These are phyloP conservation scores for Elanoides forficatus DNA, from an alignment of 2,113 vertebrate genomes.

Conservation along the genomic window DNA sequence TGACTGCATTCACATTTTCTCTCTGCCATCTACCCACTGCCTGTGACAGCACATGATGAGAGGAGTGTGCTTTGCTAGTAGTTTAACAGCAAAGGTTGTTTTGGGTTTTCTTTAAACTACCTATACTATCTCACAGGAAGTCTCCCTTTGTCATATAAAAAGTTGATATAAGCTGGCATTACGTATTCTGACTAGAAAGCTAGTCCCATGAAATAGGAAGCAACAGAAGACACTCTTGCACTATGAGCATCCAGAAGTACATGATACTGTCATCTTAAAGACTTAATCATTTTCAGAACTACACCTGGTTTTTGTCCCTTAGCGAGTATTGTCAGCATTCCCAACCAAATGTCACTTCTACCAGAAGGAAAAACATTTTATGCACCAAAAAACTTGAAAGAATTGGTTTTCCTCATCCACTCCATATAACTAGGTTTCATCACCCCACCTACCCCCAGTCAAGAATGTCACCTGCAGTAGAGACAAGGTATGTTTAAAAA, in stretches of 20 bases:
- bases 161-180: neutral
- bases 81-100: neutral
- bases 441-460: neutral
- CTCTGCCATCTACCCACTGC: neutral
- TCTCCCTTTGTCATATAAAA: neutral
- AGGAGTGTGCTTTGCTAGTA: neutral
- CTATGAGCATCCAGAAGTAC: neutral
- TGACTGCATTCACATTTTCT: neutral
- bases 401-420: neutral
- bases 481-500: neutral
- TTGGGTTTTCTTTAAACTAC: neutral
- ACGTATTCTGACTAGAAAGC: neutral
- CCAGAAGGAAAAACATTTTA: neutral
- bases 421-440: neutral
- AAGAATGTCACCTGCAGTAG: neutral
- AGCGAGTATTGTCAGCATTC: neutral
- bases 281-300: neutral
- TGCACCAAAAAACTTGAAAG: neutral
- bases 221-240: neutral
- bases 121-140: neutral
- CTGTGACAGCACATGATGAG: neutral
- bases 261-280: rapidly evolving
- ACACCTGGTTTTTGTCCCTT: neutral
- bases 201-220: neutral
- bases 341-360: neutral